Evolutionary conservation across 37 sponge, comb jelly and placozoan genomes (phyloP), one percentile per base, ranked within the genome.

Genomic region (Ephydatia muelleri): DNA sequence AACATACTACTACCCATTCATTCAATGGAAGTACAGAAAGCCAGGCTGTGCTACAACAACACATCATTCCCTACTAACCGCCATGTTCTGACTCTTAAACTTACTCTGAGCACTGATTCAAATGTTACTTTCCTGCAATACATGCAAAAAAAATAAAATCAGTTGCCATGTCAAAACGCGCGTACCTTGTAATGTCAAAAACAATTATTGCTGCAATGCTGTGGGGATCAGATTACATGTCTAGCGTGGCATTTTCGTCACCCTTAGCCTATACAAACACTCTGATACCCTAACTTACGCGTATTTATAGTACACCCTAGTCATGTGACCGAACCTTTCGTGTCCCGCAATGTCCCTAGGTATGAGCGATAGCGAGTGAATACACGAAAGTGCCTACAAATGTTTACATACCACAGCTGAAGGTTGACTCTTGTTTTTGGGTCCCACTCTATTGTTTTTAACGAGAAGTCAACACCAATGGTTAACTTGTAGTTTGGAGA

Each of bases 231-330:
- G 19, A 21, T 57, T 19, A 57, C 57, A 57, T 57, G 57, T 57
- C 19, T 1, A 1, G 6, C 6, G 43, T 43, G 6, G 43, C 6
- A 9, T 43, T 43, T 43, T 43, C 6, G 43, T 43, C 43, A 43
- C 6, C 43, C 43, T 43, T 43, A 9, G 6, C 43, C 43, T 19
- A 12, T 49, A 14, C 38, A 34, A 13, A 37, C 23, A 36, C 28
- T 70, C n/a, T 36, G 30, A 34, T 19, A 80, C n/a, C 8, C 22
- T 64, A 27, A 80, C 95, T 87, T 82, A 96, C 97, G 97, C 97
- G 81, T 95, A 97, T 92, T 94, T 97, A 75, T 97, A 97, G 88
- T 97, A 97, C 19, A 97, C 97, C 71, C 97, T 77, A 25, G 97
- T 91, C 95, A 97, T 91, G 86, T 92, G 93, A 38, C 92, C 92